These are phyloP conservation scores for Agrilus planipennis DNA, from an alignment of 1,140 invertebrate species.

Conservation along the genomic window DNA sequence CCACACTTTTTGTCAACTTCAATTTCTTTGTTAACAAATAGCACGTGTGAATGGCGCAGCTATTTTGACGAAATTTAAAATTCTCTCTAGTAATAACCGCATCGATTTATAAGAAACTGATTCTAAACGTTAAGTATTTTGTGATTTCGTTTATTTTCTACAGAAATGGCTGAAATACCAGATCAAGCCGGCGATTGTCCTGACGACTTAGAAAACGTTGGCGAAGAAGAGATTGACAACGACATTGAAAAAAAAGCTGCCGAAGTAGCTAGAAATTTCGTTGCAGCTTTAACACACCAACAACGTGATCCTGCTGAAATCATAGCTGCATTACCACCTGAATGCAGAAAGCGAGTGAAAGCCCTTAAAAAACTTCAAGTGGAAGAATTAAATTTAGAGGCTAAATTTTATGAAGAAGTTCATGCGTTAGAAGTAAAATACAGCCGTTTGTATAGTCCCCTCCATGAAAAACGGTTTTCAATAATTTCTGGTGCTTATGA, in stretches of 20 bases:
- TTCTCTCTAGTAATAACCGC: neutral
- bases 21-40: slow-evolving; percentile 9
- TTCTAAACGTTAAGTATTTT: neutral
- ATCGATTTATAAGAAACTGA: neutral
- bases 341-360: slow-evolving; percentile 73
- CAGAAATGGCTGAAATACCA: slow-evolving; percentile 21
- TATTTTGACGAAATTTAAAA: neutral
- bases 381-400: slow-evolving; percentile 77
- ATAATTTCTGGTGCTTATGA: slow-evolving; percentile 75
- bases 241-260: slow-evolving; percentile 23
- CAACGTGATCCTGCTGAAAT: slow-evolving; percentile 28
- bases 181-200: slow-evolving; percentile 26
- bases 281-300: slow-evolving; percentile 25
- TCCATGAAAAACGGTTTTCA: slow-evolving; percentile 70
- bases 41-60: slow-evolving; percentile 11
- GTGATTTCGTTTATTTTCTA: neutral
- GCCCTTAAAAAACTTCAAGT: slow-evolving; percentile 89
- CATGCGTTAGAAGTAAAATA: slow-evolving; percentile 90
- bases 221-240: slow-evolving; percentile 26
- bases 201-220: slow-evolving; percentile 27
- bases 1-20: slow-evolving; percentile 9
- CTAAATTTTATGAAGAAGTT: slow-evolving; percentile 90
- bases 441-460: slow-evolving; percentile 64
- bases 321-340: slow-evolving; percentile 49
- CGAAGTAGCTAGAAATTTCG: slow-evolving; percentile 16